Base-by-base conservation (phyloP, 2,888 invertebrate species). In the Drosophila falleni region DNA sequence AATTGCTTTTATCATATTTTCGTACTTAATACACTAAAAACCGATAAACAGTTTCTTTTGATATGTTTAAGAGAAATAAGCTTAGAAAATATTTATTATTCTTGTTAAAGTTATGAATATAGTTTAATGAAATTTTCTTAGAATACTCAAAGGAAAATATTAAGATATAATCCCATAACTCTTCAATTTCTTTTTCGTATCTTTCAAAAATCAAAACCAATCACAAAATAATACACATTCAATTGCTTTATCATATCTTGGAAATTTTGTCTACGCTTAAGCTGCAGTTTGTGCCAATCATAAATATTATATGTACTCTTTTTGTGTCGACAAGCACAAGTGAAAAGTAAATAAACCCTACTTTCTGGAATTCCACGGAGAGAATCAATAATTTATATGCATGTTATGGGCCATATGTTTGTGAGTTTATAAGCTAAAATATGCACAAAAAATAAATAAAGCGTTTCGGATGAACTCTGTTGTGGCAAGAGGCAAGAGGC, bases 311-410 rank as follows among this genome's bases (percentile, higher is more conserved):
- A 41, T 41, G 23, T n/a, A 5, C 15, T 37, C 15, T 37, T 33
- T 47, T 11, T 46, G 31, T 49, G 53, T 49, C 31, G 56, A 60
- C 41, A 71, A 66, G 58, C 29, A 49, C 37, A 56, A 75, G 37
- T 37, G 10, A 39, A 35, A 53, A 65, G 50, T 39, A 51, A 63
- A 68, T 78, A 67, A 11, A 54, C 29, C n/a, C 44, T 29, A 26
- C 31, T 29, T 19, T 15, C 9, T 1, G 49, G 11, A 31, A 26
- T 15, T 44, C 31, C 44, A 56, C 26, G 31, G 46, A 35, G 29
- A 8, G 59, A 74, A 68, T 84, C 64, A 73, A 83, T 81, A 74
- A 71, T 81, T 74, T 75, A 80, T 73, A 65, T 70, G 54, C 67
- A 63, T 70, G 78, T 68, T 53, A 8, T 15, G 55, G 46, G 44